These are phyloP conservation scores for Astropecten irregularis DNA, from an alignment of 53 echinoderm and acorn worm genomes.

Conservation along the genomic window DNA sequence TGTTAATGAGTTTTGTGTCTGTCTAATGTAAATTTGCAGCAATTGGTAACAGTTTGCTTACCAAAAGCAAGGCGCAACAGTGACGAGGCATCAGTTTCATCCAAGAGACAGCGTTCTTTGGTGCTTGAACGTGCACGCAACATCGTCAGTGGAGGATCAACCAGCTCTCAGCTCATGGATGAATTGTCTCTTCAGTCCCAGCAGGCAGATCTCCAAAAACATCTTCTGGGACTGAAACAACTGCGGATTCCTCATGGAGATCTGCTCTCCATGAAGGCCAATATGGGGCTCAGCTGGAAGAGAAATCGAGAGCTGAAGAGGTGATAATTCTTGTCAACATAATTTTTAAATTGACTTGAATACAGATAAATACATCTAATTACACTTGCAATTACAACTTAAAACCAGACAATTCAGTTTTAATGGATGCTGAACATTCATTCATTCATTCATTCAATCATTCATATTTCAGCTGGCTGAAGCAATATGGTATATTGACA, in stretches of 20 bases:
- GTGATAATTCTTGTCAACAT: neutral
- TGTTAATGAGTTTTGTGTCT: neutral
- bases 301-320: neutral
- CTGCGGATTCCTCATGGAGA: conserved; percentile 15
- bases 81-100: neutral
- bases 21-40: neutral
- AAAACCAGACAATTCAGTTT: conserved; percentile 2
- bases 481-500: neutral
- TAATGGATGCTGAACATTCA: neutral
- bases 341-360: neutral
- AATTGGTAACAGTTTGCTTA: neutral
- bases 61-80: conserved; percentile 12
- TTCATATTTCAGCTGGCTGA: conserved; percentile 26
- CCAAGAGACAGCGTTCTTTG: neutral
- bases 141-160: neutral
- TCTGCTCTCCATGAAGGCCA: conserved; percentile 9
- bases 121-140: neutral
- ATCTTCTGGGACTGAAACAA: neutral
- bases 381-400: neutral
- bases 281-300: neutral
- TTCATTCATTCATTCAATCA: conserved; percentile 1
- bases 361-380: neutral
- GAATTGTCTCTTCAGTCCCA: neutral
- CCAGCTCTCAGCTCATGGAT: neutral
- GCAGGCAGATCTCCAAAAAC: neutral